Evolutionary conservation across 2,113 vertebrate species (phyloP).

Genomic region (Synchiropus splendidus): DNA sequence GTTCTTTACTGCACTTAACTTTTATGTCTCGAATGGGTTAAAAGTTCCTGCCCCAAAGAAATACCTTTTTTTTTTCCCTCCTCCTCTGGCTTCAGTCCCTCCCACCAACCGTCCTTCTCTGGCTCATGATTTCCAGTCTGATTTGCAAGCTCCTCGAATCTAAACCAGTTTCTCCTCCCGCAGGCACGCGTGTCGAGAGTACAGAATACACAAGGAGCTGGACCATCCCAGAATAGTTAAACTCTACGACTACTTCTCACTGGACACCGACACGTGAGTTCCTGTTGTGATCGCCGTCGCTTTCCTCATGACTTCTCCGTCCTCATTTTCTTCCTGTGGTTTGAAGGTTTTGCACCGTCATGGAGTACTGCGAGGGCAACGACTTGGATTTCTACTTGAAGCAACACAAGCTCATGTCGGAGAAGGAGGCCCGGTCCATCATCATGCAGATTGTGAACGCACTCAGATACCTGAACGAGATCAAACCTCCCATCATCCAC

Average conservation of each 20-base stretch:
- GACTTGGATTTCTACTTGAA: slow-evolving; percentile 99
- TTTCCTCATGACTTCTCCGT: slow-evolving; percentile 1
- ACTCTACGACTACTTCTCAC: slow-evolving; percentile 98
- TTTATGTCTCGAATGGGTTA: too few relatives aligned
- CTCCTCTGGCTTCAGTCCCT: too few relatives aligned
- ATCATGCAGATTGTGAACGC: slow-evolving; percentile 99
- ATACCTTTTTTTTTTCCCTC: too few relatives aligned
- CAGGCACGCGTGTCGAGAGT: slow-evolving; percentile 98
- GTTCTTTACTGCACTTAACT: too few relatives aligned
- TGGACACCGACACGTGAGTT: slow-evolving; percentile 99
- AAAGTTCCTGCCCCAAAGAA: too few relatives aligned
- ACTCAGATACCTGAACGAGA: slow-evolving; percentile 98
- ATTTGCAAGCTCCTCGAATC: too few relatives aligned
- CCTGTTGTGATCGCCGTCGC: neutral
- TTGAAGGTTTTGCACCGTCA: slow-evolving; percentile 94
- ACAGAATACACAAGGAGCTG: slow-evolving; percentile 99
- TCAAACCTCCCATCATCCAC: slow-evolving; percentile 99
- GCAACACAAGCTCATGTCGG: slow-evolving; percentile 98
- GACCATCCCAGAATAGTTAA: slow-evolving; percentile 98
- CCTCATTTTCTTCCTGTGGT: neutral
- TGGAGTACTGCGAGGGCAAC: slow-evolving; percentile 99
- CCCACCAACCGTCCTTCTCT: too few relatives aligned
- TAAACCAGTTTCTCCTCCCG: slow-evolving; percentile 6
- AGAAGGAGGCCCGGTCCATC: slow-evolving; percentile 98
- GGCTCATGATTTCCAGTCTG: too few relatives aligned